A percentile compares a stretch with the other conserved stretches of the same genome.
These are phyloP conservation scores for Heliconius hermathena DNA, from an alignment of 1,140 invertebrate genomes.

Conservation along the genomic window DNA sequence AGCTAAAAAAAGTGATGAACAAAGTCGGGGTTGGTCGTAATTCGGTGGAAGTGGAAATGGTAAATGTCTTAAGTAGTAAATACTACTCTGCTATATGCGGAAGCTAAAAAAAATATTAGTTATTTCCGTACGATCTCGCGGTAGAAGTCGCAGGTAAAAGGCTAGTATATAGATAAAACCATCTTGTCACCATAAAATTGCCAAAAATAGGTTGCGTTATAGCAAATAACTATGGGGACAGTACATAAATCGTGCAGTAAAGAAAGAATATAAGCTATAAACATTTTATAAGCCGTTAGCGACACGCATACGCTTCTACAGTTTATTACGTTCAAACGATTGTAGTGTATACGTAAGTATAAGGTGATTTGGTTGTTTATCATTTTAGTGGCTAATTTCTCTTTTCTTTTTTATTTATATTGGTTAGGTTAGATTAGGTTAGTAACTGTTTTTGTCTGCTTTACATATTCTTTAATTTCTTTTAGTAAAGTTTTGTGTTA, in stretches of 20 bases:
- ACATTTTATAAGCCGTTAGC: conserved; percentile 63
- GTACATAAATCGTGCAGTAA: conserved; percentile 57
- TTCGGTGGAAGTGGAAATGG: too few relatives aligned
- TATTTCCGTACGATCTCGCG: too few relatives aligned
- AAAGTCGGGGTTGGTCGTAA: too few relatives aligned
- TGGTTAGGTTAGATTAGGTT: too few relatives aligned
- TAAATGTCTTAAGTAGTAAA: too few relatives aligned
- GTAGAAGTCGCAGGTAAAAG: too few relatives aligned
- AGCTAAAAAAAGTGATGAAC: too few relatives aligned
- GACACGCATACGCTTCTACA: conserved; percentile 48
- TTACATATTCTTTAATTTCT: too few relatives aligned
- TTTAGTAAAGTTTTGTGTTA: too few relatives aligned
- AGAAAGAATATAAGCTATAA: conserved; percentile 60
- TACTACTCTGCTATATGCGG: too few relatives aligned
- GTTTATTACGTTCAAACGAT: conserved; percentile 19
- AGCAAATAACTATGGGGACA: conserved; percentile 44
- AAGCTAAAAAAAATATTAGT: too few relatives aligned
- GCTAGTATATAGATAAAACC: neutral
- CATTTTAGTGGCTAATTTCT: neutral
- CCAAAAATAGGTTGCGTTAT: conserved; percentile 44
- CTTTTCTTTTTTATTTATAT: neutral
- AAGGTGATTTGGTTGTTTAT: neutral
- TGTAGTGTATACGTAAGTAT: neutral
- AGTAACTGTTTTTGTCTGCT: too few relatives aligned
- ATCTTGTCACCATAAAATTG: conserved; percentile 30